These are phyloP conservation scores for Lucilia sericata DNA, from an alignment of 1,140 invertebrate genomes.

Conservation along the genomic window DNA sequence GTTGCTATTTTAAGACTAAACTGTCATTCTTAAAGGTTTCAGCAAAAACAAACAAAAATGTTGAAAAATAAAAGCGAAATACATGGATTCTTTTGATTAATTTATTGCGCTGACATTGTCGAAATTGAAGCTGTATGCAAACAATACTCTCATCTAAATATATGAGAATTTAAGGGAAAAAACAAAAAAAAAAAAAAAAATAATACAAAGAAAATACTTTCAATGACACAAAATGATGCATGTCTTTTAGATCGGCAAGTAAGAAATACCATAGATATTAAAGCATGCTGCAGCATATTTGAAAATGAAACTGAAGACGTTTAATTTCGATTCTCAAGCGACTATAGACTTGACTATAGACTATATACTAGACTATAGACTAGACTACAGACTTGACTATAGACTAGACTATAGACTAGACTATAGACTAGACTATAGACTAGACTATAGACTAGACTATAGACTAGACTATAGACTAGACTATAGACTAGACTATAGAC, in stretches of 20 bases:
- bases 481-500: no score
- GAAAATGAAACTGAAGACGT: not conserved
- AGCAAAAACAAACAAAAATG: not conserved
- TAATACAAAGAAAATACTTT: constrained; percentile 35
- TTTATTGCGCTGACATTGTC: constrained; percentile 44
- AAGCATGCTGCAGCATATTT: not conserved
- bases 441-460: no score
- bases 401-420: no score
- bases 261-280: not conserved
- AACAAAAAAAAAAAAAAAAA: not conserved
- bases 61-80: not conserved
- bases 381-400: no score
- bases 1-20: not conserved
- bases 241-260: constrained; percentile 10
- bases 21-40: not conserved
- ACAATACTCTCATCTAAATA: constrained; percentile 19
- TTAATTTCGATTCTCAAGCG: not conserved
- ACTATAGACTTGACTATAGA: no score
- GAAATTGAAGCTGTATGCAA: constrained; percentile 38
- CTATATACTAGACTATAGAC: no score
- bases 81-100: constrained; percentile 41
- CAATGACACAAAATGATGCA: constrained; percentile 43
- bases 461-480: no score
- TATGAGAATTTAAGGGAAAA: not conserved
- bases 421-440: no score